Evolutionary conservation across 2,888 invertebrate species (phyloP).

Genomic region (Tridacna gigas): DNA sequence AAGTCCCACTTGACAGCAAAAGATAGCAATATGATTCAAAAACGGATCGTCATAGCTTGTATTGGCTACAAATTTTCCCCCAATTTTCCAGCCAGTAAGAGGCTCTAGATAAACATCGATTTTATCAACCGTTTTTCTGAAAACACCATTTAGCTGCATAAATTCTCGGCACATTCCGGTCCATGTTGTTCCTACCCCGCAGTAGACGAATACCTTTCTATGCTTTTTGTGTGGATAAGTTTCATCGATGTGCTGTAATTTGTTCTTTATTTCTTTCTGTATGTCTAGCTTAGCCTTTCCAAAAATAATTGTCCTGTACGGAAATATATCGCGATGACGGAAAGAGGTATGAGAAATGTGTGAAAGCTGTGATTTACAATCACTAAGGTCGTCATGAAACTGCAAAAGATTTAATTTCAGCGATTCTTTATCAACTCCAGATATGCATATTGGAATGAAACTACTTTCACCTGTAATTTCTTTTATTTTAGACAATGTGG

Average conservation of each 20-base stretch:
- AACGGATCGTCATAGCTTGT: constrained; percentile 52
- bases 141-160: constrained; percentile 31
- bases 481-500: neutral
- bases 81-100: constrained; percentile 52
- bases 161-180: constrained; percentile 64
- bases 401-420: neutral
- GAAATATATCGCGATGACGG: constrained; percentile 4
- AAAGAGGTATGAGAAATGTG: neutral
- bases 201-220: constrained; percentile 68
- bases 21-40: constrained; percentile 69
- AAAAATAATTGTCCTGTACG: neutral
- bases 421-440: neutral
- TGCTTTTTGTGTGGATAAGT: neutral
- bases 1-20: constrained; percentile 69
- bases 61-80: constrained; percentile 36
- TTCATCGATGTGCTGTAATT: neutral
- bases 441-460: neutral
- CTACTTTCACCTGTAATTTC: neutral
- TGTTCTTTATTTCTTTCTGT: neutral
- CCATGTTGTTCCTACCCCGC: constrained; percentile 72
- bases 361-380: neutral
- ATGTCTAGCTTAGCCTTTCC: neutral
- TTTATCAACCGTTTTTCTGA: constrained; percentile 49
- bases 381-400: neutral
- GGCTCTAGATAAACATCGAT: constrained; percentile 50